A percentile compares a stretch with the other conserved stretches of the same genome.
Conservation (phyloP, 2,797 vertebrate species). For the Poeciliopsis presidionis region DNA sequence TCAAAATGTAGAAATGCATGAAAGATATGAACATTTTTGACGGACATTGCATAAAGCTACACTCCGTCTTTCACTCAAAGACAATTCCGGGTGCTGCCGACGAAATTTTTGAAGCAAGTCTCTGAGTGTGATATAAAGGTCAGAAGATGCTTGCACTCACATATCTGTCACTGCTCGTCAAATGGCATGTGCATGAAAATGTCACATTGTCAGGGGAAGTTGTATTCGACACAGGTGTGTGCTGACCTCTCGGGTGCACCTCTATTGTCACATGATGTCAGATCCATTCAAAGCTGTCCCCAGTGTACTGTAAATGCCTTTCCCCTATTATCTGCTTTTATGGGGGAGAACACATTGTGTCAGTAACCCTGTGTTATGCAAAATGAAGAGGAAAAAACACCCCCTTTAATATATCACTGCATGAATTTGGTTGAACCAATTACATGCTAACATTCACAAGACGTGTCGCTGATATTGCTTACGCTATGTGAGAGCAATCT, state of each 20-base stretch:
- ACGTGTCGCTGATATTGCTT: conserved; percentile 55
- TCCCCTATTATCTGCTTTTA: conserved; percentile 74
- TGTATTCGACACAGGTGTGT: conserved; percentile 67
- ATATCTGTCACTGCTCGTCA: conserved; percentile 57
- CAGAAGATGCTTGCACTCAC: conserved; percentile 46
- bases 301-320: conserved; percentile 70
- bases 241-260: conserved; percentile 66
- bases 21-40: not conserved
- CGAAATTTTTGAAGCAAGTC: conserved; percentile 50
- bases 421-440: conserved; percentile 63
- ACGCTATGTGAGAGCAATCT: conserved; percentile 54
- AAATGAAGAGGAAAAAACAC: conserved; percentile 34
- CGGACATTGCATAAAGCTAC: conserved; percentile 47
- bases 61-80: conserved; percentile 44
- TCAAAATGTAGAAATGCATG: not conserved
- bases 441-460: conserved; percentile 74
- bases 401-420: conserved; percentile 41
- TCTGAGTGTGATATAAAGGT: conserved; percentile 63
- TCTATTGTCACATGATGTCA: conserved; percentile 69
- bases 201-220: conserved; percentile 80
- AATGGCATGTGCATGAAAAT: conserved; percentile 72
- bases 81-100: conserved; percentile 40
- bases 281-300: conserved; percentile 67
- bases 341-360: conserved; percentile 59
- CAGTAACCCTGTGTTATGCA: conserved; percentile 46